These are phyloP conservation scores for Lethrus apterus DNA, from an alignment of 1,140 invertebrate species.

Conservation along the genomic window DNA sequence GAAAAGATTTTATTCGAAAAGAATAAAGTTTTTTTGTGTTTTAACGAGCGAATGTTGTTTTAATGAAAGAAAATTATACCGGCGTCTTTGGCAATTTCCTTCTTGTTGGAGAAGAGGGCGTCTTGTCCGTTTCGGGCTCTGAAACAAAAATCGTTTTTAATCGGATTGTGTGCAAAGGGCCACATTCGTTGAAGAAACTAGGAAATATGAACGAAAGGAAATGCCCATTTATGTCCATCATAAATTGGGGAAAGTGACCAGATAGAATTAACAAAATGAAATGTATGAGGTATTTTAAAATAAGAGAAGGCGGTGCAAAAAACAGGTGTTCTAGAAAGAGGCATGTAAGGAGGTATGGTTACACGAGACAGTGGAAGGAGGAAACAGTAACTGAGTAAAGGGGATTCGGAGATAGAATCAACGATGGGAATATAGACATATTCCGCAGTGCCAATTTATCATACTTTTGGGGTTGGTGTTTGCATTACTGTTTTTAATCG, in stretches of 20 bases:
- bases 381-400: background rate
- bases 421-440: background rate
- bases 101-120: slow-evolving; percentile 76
- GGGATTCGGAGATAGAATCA: background rate
- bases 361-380: background rate
- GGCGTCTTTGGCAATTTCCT: slow-evolving; percentile 90
- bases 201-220: background rate
- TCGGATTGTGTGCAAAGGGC: background rate
- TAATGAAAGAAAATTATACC: slow-evolving; percentile 59
- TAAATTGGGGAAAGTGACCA: background rate
- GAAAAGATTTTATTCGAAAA: too few species aligned
- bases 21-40: too few species aligned
- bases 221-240: background rate
- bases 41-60: too few species aligned
- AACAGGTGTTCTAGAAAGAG: too few species aligned
- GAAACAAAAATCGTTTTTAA: slow-evolving; percentile 40
- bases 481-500: background rate
- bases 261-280: background rate
- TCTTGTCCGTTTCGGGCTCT: slow-evolving; percentile 71
- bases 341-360: too few species aligned
- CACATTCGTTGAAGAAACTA: background rate
- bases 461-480: background rate
- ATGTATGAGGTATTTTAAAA: too few species aligned
- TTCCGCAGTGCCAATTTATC: background rate
- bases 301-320: background rate